Conservation (phyloP, 2,113 vertebrate genomes). For the Nesoenas mayeri region DNA sequence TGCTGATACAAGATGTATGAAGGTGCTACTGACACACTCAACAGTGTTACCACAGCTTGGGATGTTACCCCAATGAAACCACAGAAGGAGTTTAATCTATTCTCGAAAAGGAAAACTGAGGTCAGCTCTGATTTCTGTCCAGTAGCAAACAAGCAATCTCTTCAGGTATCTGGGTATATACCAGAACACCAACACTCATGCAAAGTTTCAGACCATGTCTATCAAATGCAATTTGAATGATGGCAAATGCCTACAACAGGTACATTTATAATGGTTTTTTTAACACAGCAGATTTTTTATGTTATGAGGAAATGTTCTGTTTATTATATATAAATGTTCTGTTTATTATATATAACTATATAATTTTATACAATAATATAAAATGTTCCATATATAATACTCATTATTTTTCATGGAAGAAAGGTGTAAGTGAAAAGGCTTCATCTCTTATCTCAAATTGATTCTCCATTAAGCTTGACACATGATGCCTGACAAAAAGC, state of each 20-base stretch:
- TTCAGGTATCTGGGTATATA: neutral
- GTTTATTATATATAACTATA: neutral
- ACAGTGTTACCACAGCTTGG: neutral
- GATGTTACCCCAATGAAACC: neutral
- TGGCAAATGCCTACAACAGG: neutral
- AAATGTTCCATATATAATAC: neutral
- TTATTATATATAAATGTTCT: neutral
- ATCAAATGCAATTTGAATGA: neutral
- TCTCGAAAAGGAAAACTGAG: neutral
- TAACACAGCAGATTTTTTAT: neutral
- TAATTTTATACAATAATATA: neutral
- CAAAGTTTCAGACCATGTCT: neutral
- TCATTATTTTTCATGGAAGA: neutral
- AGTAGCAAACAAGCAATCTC: neutral
- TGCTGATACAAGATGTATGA: rapidly evolving
- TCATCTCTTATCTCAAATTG: neutral
- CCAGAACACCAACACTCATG: neutral
- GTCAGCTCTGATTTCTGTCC: neutral
- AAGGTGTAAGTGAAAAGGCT: neutral
- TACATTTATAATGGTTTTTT: neutral
- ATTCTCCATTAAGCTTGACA: neutral
- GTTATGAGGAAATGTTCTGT: neutral
- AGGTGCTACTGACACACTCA: neutral
- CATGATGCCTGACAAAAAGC: neutral
- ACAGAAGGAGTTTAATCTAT: neutral